Percentiles rank a stretch among this genome's conserved stretches.
Conservation (phyloP, 1,140 invertebrate genomes). For the Thaumatotibia leucotreta region DNA sequence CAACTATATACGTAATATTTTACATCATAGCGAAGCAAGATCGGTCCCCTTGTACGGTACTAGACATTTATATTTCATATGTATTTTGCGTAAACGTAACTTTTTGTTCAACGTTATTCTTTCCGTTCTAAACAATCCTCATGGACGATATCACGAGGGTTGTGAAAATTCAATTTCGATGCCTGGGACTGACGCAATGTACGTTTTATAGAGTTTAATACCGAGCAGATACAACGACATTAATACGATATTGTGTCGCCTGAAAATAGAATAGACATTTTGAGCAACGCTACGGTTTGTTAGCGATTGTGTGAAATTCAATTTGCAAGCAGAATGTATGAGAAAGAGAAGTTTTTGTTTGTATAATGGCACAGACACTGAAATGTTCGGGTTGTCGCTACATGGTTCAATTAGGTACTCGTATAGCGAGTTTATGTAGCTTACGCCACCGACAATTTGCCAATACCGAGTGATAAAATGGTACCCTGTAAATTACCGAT, state of each 20-base stretch:
- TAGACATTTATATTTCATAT: background rate
- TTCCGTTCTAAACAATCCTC: slow-evolving; percentile 31
- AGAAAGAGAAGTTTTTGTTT: background rate
- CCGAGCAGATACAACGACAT: background rate
- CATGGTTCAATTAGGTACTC: too few relatives aligned
- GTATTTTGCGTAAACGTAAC: background rate
- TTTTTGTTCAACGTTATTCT: slow-evolving; percentile 24
- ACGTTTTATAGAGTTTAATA: slow-evolving; percentile 46
- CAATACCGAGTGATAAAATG: too few relatives aligned
- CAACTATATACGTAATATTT: background rate
- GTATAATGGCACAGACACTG: background rate
- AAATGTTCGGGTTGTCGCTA: too few relatives aligned
- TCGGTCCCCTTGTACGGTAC: background rate
- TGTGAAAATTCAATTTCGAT: slow-evolving; percentile 54
- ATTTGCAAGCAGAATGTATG: background rate
- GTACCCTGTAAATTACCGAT: too few relatives aligned
- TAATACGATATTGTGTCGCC: background rate
- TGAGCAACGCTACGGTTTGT: background rate
- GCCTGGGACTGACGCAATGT: slow-evolving; percentile 29
- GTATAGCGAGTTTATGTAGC: too few relatives aligned
- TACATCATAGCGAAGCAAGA: background rate
- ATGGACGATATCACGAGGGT: slow-evolving; percentile 25
- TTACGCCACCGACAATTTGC: too few relatives aligned
- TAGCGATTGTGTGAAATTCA: background rate
- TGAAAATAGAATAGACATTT: background rate